Evolutionary conservation across 2,888 invertebrate genomes (phyloP), one percentile per base, ranked within the genome.

Genomic region (Melipona beecheii): DNA sequence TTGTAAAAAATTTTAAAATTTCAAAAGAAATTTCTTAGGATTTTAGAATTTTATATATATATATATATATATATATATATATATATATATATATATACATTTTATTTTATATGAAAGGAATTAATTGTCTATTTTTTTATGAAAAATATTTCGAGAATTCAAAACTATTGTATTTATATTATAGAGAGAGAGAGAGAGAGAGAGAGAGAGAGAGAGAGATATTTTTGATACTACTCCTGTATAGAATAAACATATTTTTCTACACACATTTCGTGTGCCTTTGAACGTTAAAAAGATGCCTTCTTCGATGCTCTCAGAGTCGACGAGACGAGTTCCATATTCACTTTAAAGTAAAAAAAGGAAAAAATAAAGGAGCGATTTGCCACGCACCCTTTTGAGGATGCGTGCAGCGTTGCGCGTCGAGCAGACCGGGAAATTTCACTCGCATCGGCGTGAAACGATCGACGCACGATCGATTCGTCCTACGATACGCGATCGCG

Each of bases 401-500:
- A 54, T 70, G 75, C 75, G 77, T 66, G 69, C 62, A 56, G 43
- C 50, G 27, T 65, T 31, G 71, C 76, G 19, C 50, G 75, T 15
- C 50, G 75, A 31, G 49, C 56, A 13, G 68, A 66, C 70, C 85
- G 85, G 64, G 81, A 80, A 87, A 88, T 88, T 78, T 79, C 60
- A 69, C 65, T 75, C 56, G 70, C 19, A 36, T 43, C 70, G 64
- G 68, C 82, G 81, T 36, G 87, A 74, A 79, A 74, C 60, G 84
- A 88, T 84, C 81, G 65, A 66, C 62, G 73, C 58, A 58, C 76
- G 71, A 85, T 86, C 85, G 78, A 83, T 82, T 85, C 85, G 85
- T 85, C 85, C 69, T 78, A 66, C 65, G 64, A 78, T 49, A 69
- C 62, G 56, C 60, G 56, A 54, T 72, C 68, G 54, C 43, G 64